These are phyloP conservation scores for Xylota segnis DNA, from an alignment of 2,888 invertebrate species.

Conservation along the genomic window DNA sequence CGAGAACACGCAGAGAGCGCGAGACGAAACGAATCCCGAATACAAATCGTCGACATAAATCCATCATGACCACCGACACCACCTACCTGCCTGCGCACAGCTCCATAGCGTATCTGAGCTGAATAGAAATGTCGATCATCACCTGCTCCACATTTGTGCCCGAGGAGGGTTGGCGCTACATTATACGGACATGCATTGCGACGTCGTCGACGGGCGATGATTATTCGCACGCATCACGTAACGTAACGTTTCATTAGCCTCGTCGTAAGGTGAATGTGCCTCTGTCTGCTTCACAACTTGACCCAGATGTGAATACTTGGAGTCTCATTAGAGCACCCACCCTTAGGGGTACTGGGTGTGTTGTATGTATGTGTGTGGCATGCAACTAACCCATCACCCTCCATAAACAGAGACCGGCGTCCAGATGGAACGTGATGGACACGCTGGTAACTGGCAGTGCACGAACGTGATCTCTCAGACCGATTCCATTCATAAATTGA, in stretches of 20 bases:
- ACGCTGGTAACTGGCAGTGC: conserved; percentile 79
- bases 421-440: conserved; percentile 83
- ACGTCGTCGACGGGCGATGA: conserved; percentile 38
- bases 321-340: conserved; percentile 74
- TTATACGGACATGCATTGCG: conserved; percentile 57
- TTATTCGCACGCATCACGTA: conserved; percentile 76
- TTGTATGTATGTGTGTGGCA: conserved; percentile 57
- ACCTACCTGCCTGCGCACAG: conserved; percentile 69
- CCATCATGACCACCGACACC: conserved; percentile 77
- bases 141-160: conserved; percentile 76
- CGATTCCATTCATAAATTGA: conserved; percentile 78
- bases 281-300: conserved; percentile 63
- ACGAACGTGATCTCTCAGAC: conserved; percentile 79
- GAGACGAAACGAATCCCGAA: conserved; percentile 74
- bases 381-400: conserved; percentile 73
- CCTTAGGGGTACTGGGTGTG: conserved; percentile 61
- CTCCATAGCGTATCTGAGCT: conserved; percentile 69
- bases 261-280: conserved; percentile 66
- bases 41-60: conserved; percentile 76
- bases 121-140: conserved; percentile 77
- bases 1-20: conserved; percentile 68
- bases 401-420: conserved; percentile 71
- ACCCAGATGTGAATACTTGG: conserved; percentile 72
- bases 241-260: conserved; percentile 75
- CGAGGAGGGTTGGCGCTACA: conserved; percentile 65